Evolutionary conservation across 1,140 invertebrate genomes (phyloP).

Genomic region (Platorchestia sp.): DNA sequence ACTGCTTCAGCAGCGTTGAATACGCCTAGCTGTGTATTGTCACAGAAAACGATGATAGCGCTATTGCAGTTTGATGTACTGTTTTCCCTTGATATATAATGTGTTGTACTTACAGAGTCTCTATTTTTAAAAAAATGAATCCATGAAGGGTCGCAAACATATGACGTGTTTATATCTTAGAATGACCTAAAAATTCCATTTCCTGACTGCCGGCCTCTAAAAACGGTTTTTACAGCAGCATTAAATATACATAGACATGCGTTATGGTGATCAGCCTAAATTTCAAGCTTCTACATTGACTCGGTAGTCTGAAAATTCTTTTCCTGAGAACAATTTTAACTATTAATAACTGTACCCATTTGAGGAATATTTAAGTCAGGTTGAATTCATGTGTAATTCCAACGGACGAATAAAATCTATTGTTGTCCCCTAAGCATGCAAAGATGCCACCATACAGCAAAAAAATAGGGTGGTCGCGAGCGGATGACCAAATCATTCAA

Average conservation of each 20-base stretch:
- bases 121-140: background rate
- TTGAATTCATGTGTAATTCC: too few species aligned
- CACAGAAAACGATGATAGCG: background rate
- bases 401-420: too few species aligned
- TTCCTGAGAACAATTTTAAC: background rate
- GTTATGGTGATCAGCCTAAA: too few species aligned
- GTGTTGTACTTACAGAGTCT: background rate
- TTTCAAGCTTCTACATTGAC: background rate
- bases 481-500: too few species aligned
- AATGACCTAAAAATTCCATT: background rate
- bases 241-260: too few species aligned
- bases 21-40: background rate
- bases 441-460: too few species aligned
- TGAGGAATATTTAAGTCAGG: too few species aligned
- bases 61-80: background rate
- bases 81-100: background rate
- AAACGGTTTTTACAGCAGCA: too few species aligned
- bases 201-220: background rate
- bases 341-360: too few species aligned
- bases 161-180: background rate
- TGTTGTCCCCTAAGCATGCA: too few species aligned
- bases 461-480: too few species aligned
- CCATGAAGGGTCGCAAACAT: background rate
- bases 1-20: background rate
- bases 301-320: background rate